A percentile compares a stretch with the other conserved stretches of the same genome.
phyloP scores from a whole-genome alignment of 1,140 invertebrate genomes.

The Drosophila sp. region DNA sequence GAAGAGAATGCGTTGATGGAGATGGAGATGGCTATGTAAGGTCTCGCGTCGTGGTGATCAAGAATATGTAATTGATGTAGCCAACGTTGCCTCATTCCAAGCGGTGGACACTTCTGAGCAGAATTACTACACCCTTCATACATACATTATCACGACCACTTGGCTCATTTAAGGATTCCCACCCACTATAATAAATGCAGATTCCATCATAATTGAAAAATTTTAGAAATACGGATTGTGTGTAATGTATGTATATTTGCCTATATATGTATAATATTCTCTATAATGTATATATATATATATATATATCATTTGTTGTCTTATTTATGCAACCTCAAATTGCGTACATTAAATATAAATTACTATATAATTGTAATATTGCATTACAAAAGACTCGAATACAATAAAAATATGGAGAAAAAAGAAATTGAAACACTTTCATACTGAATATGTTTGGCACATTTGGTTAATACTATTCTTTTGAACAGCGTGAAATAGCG shows the following conservation, averaged over 20 bases:
- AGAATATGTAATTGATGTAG: no score
- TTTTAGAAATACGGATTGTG: neutral
- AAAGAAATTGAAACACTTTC: conserved; percentile 35
- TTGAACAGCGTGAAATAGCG: conserved; percentile 74
- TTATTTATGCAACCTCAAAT: neutral
- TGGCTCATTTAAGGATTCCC: no score
- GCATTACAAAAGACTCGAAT: conserved; percentile 12
- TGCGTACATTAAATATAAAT: conserved; percentile 31
- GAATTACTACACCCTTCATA: no score
- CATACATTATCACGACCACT: no score
- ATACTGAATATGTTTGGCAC: conserved; percentile 83
- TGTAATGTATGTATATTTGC: neutral
- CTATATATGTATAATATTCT: neutral
- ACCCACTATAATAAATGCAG: no score
- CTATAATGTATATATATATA: neutral
- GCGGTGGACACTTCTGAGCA: no score
- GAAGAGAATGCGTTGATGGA: no score
- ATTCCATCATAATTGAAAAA: no score
- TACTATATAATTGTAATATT: conserved; percentile 40
- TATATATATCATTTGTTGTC: neutral
- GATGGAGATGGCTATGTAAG: no score
- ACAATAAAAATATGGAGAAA: conserved; percentile 24
- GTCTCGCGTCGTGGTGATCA: no score
- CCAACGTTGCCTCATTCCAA: no score
- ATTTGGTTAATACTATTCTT: conserved; percentile 81